phyloP scores from a whole-genome alignment of 2,888 invertebrate genomes.

The Oscheius sp. region DNA sequence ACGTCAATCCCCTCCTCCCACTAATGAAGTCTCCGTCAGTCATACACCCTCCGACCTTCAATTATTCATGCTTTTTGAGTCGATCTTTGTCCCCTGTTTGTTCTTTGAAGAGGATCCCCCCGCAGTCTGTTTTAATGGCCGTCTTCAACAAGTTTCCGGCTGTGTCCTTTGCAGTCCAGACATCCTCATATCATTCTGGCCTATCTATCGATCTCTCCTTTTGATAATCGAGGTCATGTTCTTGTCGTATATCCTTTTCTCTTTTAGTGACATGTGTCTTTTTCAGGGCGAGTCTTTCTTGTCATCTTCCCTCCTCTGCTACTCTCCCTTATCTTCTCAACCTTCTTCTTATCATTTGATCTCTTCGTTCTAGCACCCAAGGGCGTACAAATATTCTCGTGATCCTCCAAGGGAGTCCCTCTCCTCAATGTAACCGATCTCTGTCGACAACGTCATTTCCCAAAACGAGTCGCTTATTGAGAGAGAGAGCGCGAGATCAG shows the following conservation, averaged over 20 bases:
- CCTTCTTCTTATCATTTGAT: no score
- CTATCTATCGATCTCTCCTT: neutral
- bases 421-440: no score
- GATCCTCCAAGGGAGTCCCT: neutral
- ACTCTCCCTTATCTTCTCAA: no score
- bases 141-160: neutral
- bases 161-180: neutral
- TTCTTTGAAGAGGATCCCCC: slow-evolving; percentile 1
- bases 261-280: neutral
- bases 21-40: neutral
- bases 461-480: no score
- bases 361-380: no score
- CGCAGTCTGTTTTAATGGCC: slow-evolving; percentile 3
- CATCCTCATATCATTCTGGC: neutral
- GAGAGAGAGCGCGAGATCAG: neutral
- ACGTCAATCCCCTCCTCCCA: neutral
- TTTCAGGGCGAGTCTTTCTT: no score
- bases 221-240: neutral
- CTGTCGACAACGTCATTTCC: no score
- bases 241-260: neutral
- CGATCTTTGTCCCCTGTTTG: slow-evolving; percentile 14
- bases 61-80: neutral
- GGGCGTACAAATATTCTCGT: no score
- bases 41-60: slow-evolving; percentile 1
- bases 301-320: no score